Base-by-base conservation (phyloP, 1,140 invertebrate genomes). In the Condylostylus longicornis region DNA sequence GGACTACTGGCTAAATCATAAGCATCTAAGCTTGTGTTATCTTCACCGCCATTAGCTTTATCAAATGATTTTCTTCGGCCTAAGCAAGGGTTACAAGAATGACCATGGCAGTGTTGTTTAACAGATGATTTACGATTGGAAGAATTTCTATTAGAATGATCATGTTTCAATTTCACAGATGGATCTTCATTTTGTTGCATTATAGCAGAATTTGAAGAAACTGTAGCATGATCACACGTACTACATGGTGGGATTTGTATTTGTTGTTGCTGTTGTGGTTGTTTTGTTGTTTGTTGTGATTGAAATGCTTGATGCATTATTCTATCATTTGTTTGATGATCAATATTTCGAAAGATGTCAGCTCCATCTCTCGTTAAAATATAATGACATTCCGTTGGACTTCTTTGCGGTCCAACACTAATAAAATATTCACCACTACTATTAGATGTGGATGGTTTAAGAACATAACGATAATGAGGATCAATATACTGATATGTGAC, bases 1-100 rank as follows among this genome's bases (percentile, higher is more conserved):
- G 81, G 78, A n/a, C n/a, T n/a, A 60, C 79, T 84, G 2, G 81
- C 81, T 12, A 84, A 53, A 49, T 84, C 80, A 41, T 86, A 86
- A 6, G 81, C 81, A 52, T 85, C 81, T 21, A 85, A 59, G 48
- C 79, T 84, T 10, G 73, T 75, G 38, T 72, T 78, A 39, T 84
- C 81, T 22, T 57, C 67, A 51, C 70, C 72, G 14, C 42, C 29
- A 34, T 67, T 63, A 31, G 35, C 25, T 37, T 25, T 25, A 29
- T 42, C 54, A 4, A 47, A 37, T 1, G 52, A 53, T 22, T 58
- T 60, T 53, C 53, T 55, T 3, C 54, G 52, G 12, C 60, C 59
- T 3, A 81, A 68, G 38, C 82, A 85, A 3, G 82, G 78, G 40
- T 78, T 75, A 54, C 82, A 85, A 0, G 79, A 66, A 45, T 72